These are phyloP conservation scores for Morone saxatilis DNA, from an alignment of 2,113 vertebrate species.

Conservation along the genomic window DNA sequence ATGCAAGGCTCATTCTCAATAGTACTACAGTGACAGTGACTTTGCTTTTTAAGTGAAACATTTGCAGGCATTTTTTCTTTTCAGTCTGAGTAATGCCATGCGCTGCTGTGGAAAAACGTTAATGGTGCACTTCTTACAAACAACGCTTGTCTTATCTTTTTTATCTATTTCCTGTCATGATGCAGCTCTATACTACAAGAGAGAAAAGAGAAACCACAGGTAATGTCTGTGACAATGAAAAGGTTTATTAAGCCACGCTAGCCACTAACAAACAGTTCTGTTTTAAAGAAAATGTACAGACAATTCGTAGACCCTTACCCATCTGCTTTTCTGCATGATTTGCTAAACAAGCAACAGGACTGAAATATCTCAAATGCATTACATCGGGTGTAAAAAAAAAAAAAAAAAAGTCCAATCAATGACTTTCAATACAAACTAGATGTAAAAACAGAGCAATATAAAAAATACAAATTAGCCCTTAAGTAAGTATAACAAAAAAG, in stretches of 20 bases:
- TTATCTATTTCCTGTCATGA: constrained; percentile 28
- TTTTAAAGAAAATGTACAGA: neutral
- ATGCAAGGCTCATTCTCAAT: constrained; percentile 16
- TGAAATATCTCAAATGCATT: neutral
- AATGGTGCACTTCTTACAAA: neutral
- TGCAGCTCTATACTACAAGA: neutral
- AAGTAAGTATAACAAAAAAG: neutral
- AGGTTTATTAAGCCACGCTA: neutral
- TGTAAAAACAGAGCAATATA: neutral
- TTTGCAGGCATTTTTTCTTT: neutral
- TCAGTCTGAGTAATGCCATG: neutral
- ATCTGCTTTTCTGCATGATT: neutral
- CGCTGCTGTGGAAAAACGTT: neutral
- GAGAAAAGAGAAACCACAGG: neutral
- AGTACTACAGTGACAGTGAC: constrained; percentile 19
- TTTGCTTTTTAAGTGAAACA: constrained; percentile 33
- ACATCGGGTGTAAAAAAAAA: neutral
- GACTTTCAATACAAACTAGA: neutral
- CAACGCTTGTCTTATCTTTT: neutral
- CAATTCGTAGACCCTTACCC: neutral
- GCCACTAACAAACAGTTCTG: neutral
- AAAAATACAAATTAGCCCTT: neutral
- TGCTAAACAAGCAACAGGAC: neutral
- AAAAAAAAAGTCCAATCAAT: neutral
- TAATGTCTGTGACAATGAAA: neutral